Evolutionary conservation across 2,888 invertebrate genomes (phyloP), one percentile per base, ranked within the genome.

Genomic region (Agonopterix alstromeriana): DNA sequence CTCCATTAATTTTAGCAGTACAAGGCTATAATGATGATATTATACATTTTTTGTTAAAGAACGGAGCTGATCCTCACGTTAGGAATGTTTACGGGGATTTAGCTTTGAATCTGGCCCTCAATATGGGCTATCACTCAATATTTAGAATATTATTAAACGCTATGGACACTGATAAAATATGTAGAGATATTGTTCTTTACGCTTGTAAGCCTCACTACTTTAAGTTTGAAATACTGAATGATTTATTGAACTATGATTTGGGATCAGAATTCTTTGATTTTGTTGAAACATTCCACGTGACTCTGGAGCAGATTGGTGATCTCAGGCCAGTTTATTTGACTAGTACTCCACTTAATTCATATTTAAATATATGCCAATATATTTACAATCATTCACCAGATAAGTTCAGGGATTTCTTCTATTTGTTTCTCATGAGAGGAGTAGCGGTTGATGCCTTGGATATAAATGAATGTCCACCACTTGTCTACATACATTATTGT

Each of bases 151-250:
- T 89, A 9, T 58, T 89, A 38, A 49, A 58, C 2, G 69, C 73
- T 0, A 83, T 83, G 35, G 67, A 79, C 49, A 64, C 53, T 36
- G 54, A 68, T 17, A 58, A 70, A 49, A 70, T 89, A 43, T 77
- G 76, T 53, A 64, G 55, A 56, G 73, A 82, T 54, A 73, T 86
- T 48, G 71, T 89, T 40, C 61, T 76, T 3, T 57, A 69, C 43
- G 84, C 86, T 35, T 88, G 82, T 55, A 86, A 82, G 52, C 87
- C 88, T 43, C 79, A 85, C 56, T 78, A 74, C 55, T 88, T 88
- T 49, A 77, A 80, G 47, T 73, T 81, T 57, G 81, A 81, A 56
- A 82, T 85, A 47, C 63, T 89, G 38, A 75, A 78, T 57, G 67
- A 73, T 45, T 61, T 89, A 11, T 59, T 89, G n/a, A 66, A 63